These are phyloP conservation scores for Cataglyphis livida DNA, from an alignment of 2,888 invertebrate genomes.

Conservation along the genomic window DNA sequence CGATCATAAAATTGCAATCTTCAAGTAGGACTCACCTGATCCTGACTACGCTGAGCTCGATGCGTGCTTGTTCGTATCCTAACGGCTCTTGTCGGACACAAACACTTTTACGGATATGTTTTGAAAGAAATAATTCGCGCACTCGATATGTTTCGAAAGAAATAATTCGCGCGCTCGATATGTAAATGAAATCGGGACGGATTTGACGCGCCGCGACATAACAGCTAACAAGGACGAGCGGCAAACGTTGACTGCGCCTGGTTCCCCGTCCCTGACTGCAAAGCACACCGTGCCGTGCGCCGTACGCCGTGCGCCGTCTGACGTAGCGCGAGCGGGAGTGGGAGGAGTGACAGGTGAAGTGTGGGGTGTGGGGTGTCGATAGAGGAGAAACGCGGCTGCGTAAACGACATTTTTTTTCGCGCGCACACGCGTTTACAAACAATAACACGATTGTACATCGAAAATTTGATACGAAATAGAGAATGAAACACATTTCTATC, in stretches of 20 bases:
- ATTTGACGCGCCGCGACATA: constrained; percentile 30
- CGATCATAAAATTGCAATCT: background rate
- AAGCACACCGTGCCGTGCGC: background rate
- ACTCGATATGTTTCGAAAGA: background rate
- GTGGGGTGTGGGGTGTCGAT: no score
- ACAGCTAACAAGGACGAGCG: constrained; percentile 9
- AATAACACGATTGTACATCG: background rate
- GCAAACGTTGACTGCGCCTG: constrained; percentile 15
- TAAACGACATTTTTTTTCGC: background rate
- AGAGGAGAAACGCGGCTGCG: background rate
- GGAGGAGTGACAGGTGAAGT: background rate
- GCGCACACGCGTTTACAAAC: background rate
- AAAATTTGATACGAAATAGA: background rate
- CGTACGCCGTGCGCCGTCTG: background rate
- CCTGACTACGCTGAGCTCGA: background rate
- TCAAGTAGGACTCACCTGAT: constrained; percentile 22
- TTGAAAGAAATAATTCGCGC: background rate
- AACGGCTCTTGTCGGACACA: background rate
- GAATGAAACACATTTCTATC: background rate
- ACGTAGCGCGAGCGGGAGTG: background rate
- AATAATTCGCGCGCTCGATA: background rate
- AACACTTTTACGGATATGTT: constrained; percentile 5
- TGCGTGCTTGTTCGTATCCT: background rate
- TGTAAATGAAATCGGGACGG: constrained; percentile 34
- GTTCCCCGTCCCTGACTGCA: no score